Evolutionary conservation across 30 jellyfish, hydroid and myxozoan species (phyloP).

Genomic region (Aurelia aurita complex sp. Pacific): DNA sequence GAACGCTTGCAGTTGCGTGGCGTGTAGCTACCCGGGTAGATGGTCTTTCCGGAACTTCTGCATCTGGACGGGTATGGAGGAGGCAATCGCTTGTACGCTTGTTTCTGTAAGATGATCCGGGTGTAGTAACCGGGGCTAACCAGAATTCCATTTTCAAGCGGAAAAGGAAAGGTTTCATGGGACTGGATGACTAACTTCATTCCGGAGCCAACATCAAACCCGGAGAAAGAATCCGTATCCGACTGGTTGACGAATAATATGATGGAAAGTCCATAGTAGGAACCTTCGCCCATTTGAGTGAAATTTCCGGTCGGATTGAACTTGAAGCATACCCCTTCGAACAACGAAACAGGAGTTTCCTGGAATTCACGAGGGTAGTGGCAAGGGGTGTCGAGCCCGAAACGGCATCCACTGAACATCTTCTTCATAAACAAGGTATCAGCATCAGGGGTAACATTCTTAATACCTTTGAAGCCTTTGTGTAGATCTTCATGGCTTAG

Average conservation of each 20-base stretch:
- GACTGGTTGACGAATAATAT: constrained; percentile 56
- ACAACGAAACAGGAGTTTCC: constrained; percentile 58
- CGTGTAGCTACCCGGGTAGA: constrained; percentile 63
- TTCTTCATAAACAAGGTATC: constrained; percentile 37
- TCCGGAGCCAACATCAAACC: constrained; percentile 66
- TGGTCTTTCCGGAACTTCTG: constrained; percentile 20
- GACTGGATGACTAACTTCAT: constrained; percentile 50
- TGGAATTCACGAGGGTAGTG: constrained; percentile 46
- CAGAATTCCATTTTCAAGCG: constrained; percentile 66
- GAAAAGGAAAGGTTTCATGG: constrained; percentile 50
- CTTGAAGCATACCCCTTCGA: constrained; percentile 63
- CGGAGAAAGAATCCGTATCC: constrained; percentile 39
- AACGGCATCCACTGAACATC: constrained; percentile 63
- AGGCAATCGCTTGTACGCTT: constrained; percentile 47
- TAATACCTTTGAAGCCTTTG: constrained; percentile 33
- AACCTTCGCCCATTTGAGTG: constrained; percentile 66
- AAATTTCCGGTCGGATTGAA: constrained; percentile 58
- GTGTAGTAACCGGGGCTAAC: constrained; percentile 56
- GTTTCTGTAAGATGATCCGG: constrained; percentile 58
- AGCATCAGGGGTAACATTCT: constrained; percentile 44
- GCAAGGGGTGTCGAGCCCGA: constrained; percentile 62
- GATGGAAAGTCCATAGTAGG: constrained; percentile 62
- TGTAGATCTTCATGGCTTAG: constrained; percentile 31
- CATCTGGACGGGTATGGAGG: constrained; percentile 63
- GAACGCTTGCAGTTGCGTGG: constrained; percentile 70